These are phyloP conservation scores for Yponomeuta evonymella DNA, from an alignment of 2,888 invertebrate species.

Conservation along the genomic window DNA sequence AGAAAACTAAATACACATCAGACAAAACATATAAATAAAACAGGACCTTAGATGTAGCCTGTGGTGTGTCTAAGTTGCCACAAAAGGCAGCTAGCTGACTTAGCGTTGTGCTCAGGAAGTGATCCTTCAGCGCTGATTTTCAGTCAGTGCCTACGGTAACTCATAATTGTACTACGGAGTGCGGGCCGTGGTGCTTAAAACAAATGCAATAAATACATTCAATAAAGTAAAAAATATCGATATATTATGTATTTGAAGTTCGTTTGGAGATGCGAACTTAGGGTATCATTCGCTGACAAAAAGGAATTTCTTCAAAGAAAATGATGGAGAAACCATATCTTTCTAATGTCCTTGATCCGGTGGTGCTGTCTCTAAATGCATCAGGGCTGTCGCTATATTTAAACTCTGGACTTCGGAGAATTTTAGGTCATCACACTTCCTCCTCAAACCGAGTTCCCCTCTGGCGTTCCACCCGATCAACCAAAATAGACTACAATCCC, in stretches of 20 bases:
- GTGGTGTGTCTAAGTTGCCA: no score
- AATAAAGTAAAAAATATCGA: no score
- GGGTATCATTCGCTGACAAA: conserved; percentile 33
- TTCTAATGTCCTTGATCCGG: conserved; percentile 32
- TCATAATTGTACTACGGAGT: no score
- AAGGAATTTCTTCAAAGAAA: background rate
- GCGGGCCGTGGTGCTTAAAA: no score
- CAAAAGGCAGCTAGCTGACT: no score
- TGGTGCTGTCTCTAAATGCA: conserved; percentile 27
- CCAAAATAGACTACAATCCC: conserved; percentile 58
- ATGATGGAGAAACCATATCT: background rate
- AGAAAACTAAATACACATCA: no score
- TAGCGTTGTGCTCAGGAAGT: no score
- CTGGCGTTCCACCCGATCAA: conserved; percentile 41
- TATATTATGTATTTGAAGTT: conserved; percentile 30
- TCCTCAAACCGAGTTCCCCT: conserved; percentile 30
- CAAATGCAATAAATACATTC: no score
- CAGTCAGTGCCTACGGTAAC: no score
- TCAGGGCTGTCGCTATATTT: conserved; percentile 35
- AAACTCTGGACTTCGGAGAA: conserved; percentile 40
- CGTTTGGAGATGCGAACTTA: conserved; percentile 41
- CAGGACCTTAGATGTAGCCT: no score
- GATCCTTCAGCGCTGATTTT: no score
- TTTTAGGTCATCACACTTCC: conserved; percentile 44
- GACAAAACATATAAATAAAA: no score